Evolutionary conservation across 1,140 invertebrate genomes (phyloP).

Genomic region (Drosophila willistoni): DNA sequence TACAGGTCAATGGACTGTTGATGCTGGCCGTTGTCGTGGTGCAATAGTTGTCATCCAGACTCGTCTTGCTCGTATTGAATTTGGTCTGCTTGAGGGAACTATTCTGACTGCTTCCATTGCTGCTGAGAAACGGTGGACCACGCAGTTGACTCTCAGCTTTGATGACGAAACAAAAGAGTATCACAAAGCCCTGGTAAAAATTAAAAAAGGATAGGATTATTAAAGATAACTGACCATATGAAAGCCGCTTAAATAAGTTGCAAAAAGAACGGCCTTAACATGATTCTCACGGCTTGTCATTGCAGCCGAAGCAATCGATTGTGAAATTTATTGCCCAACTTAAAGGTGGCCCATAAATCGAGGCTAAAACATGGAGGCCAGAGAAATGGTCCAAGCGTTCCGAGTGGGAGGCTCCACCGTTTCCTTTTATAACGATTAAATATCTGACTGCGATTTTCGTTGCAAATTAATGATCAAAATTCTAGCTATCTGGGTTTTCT

Average conservation of each 20-base stretch:
- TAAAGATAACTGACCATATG: neutral
- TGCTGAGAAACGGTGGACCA: conserved; percentile 59
- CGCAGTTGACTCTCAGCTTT: conserved; percentile 83
- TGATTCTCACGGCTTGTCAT: neutral
- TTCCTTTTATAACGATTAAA: neutral
- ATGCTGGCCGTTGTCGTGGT: conserved; percentile 79
- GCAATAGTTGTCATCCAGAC: conserved; percentile 83
- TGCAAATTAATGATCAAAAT: conserved; percentile 61
- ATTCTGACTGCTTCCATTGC: conserved; percentile 61
- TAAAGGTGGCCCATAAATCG: conserved; percentile 53
- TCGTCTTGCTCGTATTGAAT: conserved; percentile 74
- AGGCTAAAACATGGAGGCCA: conserved; percentile 38
- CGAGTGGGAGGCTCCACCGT: neutral
- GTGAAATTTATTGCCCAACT: conserved; percentile 39
- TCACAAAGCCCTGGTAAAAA: conserved; percentile 83
- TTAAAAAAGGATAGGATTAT: conserved; percentile 17
- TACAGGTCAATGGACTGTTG: conserved; percentile 84
- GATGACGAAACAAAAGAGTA: conserved; percentile 84
- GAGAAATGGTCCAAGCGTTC: neutral
- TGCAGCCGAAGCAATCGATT: conserved; percentile 36
- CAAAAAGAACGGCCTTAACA: neutral
- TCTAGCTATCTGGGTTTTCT: conserved; percentile 17
- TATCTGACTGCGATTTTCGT: conserved; percentile 33
- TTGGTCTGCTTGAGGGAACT: conserved; percentile 73
- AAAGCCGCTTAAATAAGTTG: neutral